A percentile compares a stretch with the other conserved stretches of the same genome.
phyloP scores from a whole-genome alignment of 35 echinoderm and acorn worm genomes.

The Patiria miniata region DNA sequence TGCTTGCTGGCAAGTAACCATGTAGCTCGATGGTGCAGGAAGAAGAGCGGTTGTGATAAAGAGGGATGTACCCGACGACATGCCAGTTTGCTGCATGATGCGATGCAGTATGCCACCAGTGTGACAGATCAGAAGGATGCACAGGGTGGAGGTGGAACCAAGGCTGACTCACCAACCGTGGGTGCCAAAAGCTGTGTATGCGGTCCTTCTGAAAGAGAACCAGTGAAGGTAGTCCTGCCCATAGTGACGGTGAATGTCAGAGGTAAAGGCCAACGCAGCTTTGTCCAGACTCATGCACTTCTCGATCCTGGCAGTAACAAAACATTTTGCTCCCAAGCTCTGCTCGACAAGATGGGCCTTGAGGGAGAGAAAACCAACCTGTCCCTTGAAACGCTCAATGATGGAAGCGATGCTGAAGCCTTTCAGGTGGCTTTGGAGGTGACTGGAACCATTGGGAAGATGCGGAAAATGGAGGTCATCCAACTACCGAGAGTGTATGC shows the following conservation, averaged over 20 bases:
- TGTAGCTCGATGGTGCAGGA: slow-evolving; percentile 26
- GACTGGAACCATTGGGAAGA: background rate
- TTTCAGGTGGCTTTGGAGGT: background rate
- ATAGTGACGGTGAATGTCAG: slow-evolving; percentile 30
- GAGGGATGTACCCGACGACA: slow-evolving; percentile 32
- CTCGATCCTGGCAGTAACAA: slow-evolving; percentile 55
- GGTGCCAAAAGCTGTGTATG: background rate
- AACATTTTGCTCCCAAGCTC: slow-evolving; percentile 32
- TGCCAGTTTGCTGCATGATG: slow-evolving; percentile 29
- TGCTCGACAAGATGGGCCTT: slow-evolving; percentile 33
- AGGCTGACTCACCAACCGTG: background rate
- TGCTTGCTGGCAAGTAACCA: slow-evolving; percentile 33
- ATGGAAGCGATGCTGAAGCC: background rate
- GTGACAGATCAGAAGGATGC: background rate
- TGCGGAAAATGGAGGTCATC: background rate
- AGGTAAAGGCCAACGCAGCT: background rate
- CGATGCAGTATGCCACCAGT: background rate
- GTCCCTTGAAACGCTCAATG: background rate
- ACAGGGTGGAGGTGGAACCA: background rate
- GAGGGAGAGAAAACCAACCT: background rate
- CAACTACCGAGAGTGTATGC: slow-evolving; percentile 8
- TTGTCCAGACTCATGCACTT: slow-evolving; percentile 48
- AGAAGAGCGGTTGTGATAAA: slow-evolving; percentile 16
- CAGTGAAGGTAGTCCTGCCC: background rate
- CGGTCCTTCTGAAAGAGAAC: background rate